These are phyloP conservation scores for Zaprionus lineosus DNA, from an alignment of 2,888 invertebrate species.

Conservation along the genomic window DNA sequence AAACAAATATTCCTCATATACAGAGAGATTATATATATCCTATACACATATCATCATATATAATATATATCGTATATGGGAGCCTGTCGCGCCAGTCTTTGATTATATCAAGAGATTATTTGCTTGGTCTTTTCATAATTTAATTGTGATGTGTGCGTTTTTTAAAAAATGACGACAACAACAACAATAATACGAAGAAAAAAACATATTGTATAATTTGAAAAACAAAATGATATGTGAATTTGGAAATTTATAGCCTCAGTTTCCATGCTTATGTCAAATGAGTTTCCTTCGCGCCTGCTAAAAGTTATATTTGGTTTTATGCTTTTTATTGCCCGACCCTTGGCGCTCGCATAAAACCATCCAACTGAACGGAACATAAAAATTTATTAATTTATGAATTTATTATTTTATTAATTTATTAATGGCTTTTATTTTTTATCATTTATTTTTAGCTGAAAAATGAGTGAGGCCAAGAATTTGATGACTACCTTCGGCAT, in stretches of 20 bases:
- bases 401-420: constrained; percentile 17
- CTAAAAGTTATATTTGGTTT: constrained; percentile 21
- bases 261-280: constrained; percentile 21
- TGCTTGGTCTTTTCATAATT: constrained; percentile 24
- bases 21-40: constrained; percentile 18
- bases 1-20: constrained; percentile 42
- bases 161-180: too few species aligned
- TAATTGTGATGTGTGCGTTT: constrained; percentile 12
- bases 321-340: constrained; percentile 32
- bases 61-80: too few species aligned
- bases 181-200: too few species aligned
- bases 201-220: constrained; percentile 55
- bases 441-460: constrained; percentile 44
- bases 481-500: constrained; percentile 88
- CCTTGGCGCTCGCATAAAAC: constrained; percentile 25
- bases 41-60: too few species aligned
- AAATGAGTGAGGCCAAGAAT: constrained; percentile 85
- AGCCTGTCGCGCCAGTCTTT: constrained; percentile 22
- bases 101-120: constrained; percentile 24
- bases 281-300: constrained; percentile 59
- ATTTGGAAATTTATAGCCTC: constrained; percentile 56
- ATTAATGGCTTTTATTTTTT: constrained; percentile 12
- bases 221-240: constrained; percentile 68
- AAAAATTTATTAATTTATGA: constrained; percentile 5
- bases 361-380: constrained; percentile 1